Evolutionary conservation across 2,797 vertebrate genomes (phyloP), one percentile per base, ranked within the genome.

Genomic region (Pangasius krempfi): DNA sequence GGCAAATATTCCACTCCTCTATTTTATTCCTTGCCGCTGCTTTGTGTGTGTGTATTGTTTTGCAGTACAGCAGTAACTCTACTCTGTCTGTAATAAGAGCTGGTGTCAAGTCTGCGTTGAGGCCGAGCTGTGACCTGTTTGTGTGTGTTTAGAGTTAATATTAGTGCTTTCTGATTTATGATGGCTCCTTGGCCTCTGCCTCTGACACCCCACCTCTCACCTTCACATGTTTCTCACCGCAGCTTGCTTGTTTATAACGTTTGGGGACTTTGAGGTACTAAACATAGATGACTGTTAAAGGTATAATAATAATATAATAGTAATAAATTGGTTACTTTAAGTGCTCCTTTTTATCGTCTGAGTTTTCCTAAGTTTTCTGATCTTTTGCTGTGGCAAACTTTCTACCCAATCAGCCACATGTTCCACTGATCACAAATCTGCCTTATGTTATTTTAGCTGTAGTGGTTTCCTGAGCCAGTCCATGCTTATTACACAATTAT

Each of bases 51-150:
- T 66, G 89, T 40, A 9, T 85, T 25, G 86, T 50, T 82, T 75
- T 86, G 72, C 33, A 52, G 58, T 85, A 20, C 50, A 44, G 73
- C 47, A 86, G 91, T 92, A 89, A 89, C 72, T 76, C 66, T 84
- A 81, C 64, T 58, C 87, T 50, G 62, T 3, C 52, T 85, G 87
- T 86, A 88, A 91, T 87, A 84, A 84, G 85, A 87, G 84, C 84
- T 79, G 85, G 37, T 73, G 58, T 75, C 58, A 72, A 58, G 58
- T 73, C 47, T n/a, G 62, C 20, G 86, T 87, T 54, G 81, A 88
- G 84, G 87, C 87, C 2, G 9, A 87, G 33, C 73, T 25, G 79
- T 86, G 86, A 70, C 72, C 84, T 30, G 37, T 1, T 88, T 75
- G 72, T 37, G 52, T 81, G 64, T 8, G 16, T 62, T 56, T 62